Percentiles rank a stretch among this genome's conserved stretches.
These are phyloP conservation scores for Molanna angustata DNA, from an alignment of 2,888 invertebrate species.

Conservation along the genomic window DNA sequence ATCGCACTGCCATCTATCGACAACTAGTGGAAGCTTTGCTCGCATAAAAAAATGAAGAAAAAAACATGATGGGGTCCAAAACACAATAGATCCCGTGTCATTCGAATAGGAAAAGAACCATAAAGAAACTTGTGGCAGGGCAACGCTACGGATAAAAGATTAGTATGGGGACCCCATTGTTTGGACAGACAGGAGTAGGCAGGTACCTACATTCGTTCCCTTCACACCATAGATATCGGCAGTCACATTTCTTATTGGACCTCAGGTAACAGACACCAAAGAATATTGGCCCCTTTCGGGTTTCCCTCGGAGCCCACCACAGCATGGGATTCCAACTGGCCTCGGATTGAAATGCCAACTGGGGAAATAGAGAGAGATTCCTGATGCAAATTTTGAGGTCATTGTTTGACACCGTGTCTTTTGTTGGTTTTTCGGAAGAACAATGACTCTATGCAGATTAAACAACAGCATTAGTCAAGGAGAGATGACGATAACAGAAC, in stretches of 20 bases:
- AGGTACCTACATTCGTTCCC: too few relatives aligned
- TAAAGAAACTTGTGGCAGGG: slow-evolving; percentile 11
- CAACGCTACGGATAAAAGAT: neutral
- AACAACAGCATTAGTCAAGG: too few relatives aligned
- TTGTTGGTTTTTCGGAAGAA: too few relatives aligned
- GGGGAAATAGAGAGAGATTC: neutral
- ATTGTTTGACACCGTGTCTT: slow-evolving; percentile 8
- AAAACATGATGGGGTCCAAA: neutral
- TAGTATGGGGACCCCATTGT: too few relatives aligned
- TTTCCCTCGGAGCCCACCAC: slow-evolving; percentile 3
- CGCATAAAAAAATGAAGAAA: slow-evolving; percentile 4
- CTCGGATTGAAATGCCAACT: slow-evolving; percentile 10
- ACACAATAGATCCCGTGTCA: slow-evolving; percentile 19
- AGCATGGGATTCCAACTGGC: slow-evolving; percentile 26
- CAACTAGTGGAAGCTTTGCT: slow-evolving; percentile 25
- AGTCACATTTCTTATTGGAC: too few relatives aligned
- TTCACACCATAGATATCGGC: too few relatives aligned
- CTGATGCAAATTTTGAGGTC: slow-evolving; percentile 12
- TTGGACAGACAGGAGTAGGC: too few relatives aligned
- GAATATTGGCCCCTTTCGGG: neutral
- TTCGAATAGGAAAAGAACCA: slow-evolving; percentile 14
- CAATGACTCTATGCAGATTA: too few relatives aligned
- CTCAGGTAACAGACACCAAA: too few relatives aligned
- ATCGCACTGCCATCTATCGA: slow-evolving; percentile 26
- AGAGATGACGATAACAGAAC: too few relatives aligned